Evolutionary conservation across 2,888 invertebrate genomes (phyloP).

Genomic region (Adela reaumurella): DNA sequence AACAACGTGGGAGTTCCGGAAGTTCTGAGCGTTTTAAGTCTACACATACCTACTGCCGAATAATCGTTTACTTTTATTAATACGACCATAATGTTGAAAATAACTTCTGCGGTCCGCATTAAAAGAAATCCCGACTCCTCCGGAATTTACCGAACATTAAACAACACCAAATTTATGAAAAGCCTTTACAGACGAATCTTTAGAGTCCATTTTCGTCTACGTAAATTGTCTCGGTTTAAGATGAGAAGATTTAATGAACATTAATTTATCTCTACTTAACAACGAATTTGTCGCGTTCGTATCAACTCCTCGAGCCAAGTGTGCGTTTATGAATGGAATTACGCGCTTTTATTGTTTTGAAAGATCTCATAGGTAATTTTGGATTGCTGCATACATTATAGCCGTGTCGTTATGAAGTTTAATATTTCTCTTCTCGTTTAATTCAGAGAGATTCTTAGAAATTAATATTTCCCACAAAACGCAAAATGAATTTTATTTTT

Average conservation of each 20-base stretch:
- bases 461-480: no score
- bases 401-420: no score
- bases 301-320: conserved; percentile 2
- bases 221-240: conserved; percentile 21
- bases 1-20: no score
- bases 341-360: no score
- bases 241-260: conserved; percentile 39
- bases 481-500: no score
- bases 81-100: conserved; percentile 25
- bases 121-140: conserved; percentile 24
- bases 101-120: conserved; percentile 20
- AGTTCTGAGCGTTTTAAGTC: no score
- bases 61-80: conserved; percentile 21
- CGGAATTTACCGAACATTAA: conserved; percentile 25
- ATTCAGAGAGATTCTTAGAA: no score
- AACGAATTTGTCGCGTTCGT: conserved; percentile 43
- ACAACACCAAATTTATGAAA: conserved; percentile 19
- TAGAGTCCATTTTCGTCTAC: conserved; percentile 28
- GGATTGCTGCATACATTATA: no score
- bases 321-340: no score
- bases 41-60: no score
- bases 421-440: no score
- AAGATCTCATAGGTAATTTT: no score
- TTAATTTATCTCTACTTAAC: conserved; percentile 34
- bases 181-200: conserved; percentile 15